A percentile compares a stretch with the other conserved stretches of the same genome.
phyloP scores from a whole-genome alignment of 2,113 vertebrate species.

The Oreocharis arfaki region DNA sequence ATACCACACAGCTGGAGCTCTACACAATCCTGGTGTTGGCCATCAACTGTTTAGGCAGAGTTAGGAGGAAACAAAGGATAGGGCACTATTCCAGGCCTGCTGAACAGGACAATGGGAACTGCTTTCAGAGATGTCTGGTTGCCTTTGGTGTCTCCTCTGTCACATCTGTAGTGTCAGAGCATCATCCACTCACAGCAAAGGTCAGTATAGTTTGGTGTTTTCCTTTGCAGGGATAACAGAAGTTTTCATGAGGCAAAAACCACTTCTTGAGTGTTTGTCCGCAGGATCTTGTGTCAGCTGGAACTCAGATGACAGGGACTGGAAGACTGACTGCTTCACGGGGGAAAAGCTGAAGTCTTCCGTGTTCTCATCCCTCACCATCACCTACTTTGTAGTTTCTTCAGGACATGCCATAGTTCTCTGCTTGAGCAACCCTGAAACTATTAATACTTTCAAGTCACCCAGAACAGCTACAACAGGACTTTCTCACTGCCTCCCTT shows the following conservation, averaged over 20 bases:
- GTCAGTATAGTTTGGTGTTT: background rate
- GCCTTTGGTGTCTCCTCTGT: background rate
- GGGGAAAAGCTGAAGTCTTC: background rate
- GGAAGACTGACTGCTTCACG: background rate
- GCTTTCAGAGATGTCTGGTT: background rate
- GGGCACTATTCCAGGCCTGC: background rate
- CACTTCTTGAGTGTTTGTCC: background rate
- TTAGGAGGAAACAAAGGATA: background rate
- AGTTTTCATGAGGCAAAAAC: background rate
- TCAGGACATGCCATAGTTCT: background rate
- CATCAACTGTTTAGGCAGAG: background rate
- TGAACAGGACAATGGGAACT: background rate
- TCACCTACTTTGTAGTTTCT: background rate
- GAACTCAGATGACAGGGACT: background rate
- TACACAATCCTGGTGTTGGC: background rate
- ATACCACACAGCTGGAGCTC: background rate
- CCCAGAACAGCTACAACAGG: background rate
- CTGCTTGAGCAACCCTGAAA: background rate
- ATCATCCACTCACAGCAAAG: background rate
- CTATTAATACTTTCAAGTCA: background rate
- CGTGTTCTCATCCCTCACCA: background rate
- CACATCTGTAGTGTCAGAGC: background rate
- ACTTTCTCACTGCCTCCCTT: background rate
- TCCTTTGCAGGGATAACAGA: background rate
- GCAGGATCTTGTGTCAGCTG: background rate